These are phyloP conservation scores for Bombus impatiens DNA, from an alignment of 1,140 invertebrate species.

Conservation along the genomic window DNA sequence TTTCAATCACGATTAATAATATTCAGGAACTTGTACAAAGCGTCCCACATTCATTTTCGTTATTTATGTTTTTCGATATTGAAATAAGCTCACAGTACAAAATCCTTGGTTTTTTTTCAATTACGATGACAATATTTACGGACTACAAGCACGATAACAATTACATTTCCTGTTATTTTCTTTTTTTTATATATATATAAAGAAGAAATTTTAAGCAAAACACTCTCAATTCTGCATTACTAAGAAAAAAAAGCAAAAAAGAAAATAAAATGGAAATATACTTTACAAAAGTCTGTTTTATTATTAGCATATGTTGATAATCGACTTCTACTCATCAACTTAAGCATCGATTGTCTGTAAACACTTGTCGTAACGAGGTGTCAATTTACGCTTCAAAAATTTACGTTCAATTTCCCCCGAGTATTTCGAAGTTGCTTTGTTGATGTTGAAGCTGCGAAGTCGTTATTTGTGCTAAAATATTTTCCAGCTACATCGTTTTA, in stretches of 20 bases:
- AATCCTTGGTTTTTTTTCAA: too few species aligned
- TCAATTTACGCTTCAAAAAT: neutral
- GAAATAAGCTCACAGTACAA: too few species aligned
- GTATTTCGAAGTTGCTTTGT: neutral
- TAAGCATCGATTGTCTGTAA: neutral
- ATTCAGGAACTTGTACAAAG: neutral
- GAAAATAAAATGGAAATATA: neutral
- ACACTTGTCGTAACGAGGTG: neutral
- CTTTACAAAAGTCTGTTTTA: neutral
- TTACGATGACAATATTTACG: neutral
- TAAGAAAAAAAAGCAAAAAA: neutral
- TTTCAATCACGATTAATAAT: neutral
- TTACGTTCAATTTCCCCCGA: neutral
- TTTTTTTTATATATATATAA: too few species aligned
- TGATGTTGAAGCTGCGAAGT: neutral
- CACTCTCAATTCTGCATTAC: neutral
- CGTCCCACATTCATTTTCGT: neutral
- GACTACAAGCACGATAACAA: too few species aligned
- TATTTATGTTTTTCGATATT: neutral
- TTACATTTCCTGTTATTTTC: too few species aligned
- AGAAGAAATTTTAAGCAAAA: too few species aligned
- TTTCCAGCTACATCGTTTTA: too few species aligned
- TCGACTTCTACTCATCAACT: neutral
- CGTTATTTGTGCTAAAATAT: neutral
- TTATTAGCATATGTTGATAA: neutral